phyloP scores from a whole-genome alignment of 2,113 vertebrate genomes.

The Isichthys henryi region DNA sequence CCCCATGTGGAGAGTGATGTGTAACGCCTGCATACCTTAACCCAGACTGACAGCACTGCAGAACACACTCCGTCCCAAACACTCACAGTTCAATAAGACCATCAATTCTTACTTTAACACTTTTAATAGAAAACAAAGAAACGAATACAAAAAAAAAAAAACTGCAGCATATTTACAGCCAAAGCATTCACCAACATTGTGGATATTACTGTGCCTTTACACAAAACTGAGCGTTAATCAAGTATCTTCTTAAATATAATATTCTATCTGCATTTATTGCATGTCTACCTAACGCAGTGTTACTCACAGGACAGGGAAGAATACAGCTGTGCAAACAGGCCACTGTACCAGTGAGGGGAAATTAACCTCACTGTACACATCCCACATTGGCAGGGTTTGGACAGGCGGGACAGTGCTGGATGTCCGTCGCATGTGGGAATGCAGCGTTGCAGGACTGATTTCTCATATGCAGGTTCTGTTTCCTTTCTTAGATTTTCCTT shows the following conservation, averaged over 20 bases:
- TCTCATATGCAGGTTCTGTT: not conserved
- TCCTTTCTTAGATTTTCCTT: not conserved
- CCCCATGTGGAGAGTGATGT: not conserved
- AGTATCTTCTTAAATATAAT: conserved; percentile 19
- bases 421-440: not conserved
- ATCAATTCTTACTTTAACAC: not conserved
- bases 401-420: conserved; percentile 28
- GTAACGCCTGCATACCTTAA: not conserved
- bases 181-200: conserved; percentile 26
- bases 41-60: not conserved
- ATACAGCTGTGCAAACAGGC: conserved; percentile 23
- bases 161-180: conserved; percentile 55
- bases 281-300: conserved; percentile 14
- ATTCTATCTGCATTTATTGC: conserved; percentile 26
- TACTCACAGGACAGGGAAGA: conserved; percentile 14
- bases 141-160: conserved; percentile 56
- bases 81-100: not conserved
- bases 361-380: not conserved
- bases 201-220: conserved; percentile 28
- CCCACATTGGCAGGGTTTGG: conserved; percentile 27
- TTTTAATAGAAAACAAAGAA: conserved; percentile 64
- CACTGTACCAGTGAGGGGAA: not conserved
- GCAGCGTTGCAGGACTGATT: not conserved
- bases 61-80: not conserved
- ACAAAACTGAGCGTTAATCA: conserved; percentile 35